Evolutionary conservation across 2,888 invertebrate species (phyloP).

Genomic region (Macrophya alboannulata): DNA sequence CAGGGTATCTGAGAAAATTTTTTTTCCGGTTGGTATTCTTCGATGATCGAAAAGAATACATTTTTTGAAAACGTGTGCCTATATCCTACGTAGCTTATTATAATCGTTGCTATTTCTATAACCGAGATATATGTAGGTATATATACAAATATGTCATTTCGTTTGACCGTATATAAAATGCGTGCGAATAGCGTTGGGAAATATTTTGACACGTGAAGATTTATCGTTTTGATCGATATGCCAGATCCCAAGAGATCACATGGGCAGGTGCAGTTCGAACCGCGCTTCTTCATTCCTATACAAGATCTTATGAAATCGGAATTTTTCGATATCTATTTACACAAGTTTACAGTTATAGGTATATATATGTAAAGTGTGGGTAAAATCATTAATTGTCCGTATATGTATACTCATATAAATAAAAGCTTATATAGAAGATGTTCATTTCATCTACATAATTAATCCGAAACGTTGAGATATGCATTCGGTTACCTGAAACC

Average conservation of each 20-base stretch:
- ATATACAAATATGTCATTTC: not conserved
- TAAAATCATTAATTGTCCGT: not conserved
- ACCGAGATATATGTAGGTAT: not conserved
- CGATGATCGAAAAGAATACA: not conserved
- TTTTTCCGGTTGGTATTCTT: not conserved
- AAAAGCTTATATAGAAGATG: too few species aligned
- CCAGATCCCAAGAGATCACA: constrained; percentile 73
- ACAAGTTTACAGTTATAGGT: not conserved
- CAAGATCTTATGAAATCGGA: not conserved
- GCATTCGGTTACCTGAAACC: not conserved
- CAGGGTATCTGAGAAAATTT: not conserved
- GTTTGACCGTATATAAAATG: constrained; percentile 15
- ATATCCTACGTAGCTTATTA: too few species aligned
- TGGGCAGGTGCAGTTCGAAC: constrained; percentile 22
- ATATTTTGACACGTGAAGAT: constrained; percentile 76
- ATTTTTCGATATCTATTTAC: not conserved
- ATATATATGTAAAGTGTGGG: not conserved
- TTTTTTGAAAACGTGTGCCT: not conserved
- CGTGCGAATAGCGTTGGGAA: constrained; percentile 64
- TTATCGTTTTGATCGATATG: constrained; percentile 75
- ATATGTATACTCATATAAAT: not conserved
- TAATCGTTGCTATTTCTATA: not conserved
- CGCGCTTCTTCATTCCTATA: not conserved
- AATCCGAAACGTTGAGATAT: too few species aligned
- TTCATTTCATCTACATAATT: too few species aligned